These are phyloP conservation scores for Apomyelois bistriatella DNA, from an alignment of 2,888 invertebrate species.

Conservation along the genomic window DNA sequence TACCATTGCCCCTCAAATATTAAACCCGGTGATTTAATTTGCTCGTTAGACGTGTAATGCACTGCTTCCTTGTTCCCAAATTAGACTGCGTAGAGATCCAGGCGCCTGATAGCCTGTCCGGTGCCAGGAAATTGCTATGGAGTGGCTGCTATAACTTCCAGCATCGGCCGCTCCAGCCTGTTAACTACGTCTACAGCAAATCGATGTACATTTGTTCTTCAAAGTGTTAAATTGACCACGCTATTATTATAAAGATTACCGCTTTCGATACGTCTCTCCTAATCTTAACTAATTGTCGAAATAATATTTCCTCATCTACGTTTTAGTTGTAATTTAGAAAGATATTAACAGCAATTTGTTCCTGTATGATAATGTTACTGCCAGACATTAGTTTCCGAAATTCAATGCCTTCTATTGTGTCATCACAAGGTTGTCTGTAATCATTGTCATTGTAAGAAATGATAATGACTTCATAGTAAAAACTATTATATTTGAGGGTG, in stretches of 20 bases:
- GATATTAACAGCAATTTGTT: neutral
- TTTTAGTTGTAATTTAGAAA: neutral
- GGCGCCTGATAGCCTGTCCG: conserved; percentile 34
- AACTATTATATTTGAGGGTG: neutral
- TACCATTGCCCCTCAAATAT: neutral
- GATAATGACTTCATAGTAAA: neutral
- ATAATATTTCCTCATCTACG: neutral
- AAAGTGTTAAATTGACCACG: neutral
- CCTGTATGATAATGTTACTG: neutral
- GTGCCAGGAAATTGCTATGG: conserved; percentile 37
- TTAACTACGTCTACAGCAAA: conserved; percentile 33
- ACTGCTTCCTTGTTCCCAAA: conserved; percentile 33
- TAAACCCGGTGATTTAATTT: neutral
- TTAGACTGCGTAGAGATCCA: conserved; percentile 36
- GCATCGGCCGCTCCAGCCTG: conserved; percentile 21
- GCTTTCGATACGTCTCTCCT: neutral
- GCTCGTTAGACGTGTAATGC: neutral
- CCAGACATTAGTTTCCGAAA: neutral
- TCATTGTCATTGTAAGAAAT: neutral
- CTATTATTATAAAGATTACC: neutral
- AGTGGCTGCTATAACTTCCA: conserved; percentile 26
- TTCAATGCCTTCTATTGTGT: neutral
- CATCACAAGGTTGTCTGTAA: conserved; percentile 1
- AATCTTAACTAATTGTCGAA: neutral
- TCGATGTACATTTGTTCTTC: conserved; percentile 1